A percentile compares a stretch with the other conserved stretches of the same genome.
Evolutionary conservation across 2,888 invertebrate genomes (phyloP).

Genomic region (Dinocampus coccinellae): DNA sequence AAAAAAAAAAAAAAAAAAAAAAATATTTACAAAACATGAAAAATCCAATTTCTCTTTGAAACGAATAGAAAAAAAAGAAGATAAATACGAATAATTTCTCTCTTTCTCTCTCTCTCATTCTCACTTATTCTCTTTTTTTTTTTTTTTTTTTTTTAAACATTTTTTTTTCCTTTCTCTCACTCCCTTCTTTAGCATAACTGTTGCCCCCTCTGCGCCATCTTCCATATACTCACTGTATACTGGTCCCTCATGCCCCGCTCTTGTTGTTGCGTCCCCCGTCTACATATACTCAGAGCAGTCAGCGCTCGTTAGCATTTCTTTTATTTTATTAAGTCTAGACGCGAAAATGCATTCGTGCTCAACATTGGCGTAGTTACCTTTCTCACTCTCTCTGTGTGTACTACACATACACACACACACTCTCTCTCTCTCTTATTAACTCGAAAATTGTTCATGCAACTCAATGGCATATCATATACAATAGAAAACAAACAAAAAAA

Average conservation of each 20-base stretch:
- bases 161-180: background rate
- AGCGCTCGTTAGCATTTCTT: constrained; percentile 60
- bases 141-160: background rate
- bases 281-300: constrained; percentile 36
- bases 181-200: background rate
- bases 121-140: background rate
- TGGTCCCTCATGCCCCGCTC: background rate
- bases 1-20: background rate
- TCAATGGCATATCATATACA: background rate
- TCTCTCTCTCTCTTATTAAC: constrained; percentile 12
- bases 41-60: no score
- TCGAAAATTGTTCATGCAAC: background rate
- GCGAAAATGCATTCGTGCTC: constrained; percentile 67
- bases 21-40: no score
- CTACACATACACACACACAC: no score
- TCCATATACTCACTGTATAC: background rate
- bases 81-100: constrained; percentile 16
- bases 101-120: background rate
- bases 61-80: no score
- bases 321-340: constrained; percentile 69
- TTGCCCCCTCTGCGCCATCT: constrained; percentile 5
- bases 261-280: constrained; percentile 29
- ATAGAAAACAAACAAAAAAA: background rate
- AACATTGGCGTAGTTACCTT: constrained; percentile 61
- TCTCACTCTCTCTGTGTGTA: constrained; percentile 35